Evolutionary conservation across 2,888 invertebrate genomes (phyloP), one percentile per base, ranked within the genome.

Genomic region (Oxyscelio sp.): DNA sequence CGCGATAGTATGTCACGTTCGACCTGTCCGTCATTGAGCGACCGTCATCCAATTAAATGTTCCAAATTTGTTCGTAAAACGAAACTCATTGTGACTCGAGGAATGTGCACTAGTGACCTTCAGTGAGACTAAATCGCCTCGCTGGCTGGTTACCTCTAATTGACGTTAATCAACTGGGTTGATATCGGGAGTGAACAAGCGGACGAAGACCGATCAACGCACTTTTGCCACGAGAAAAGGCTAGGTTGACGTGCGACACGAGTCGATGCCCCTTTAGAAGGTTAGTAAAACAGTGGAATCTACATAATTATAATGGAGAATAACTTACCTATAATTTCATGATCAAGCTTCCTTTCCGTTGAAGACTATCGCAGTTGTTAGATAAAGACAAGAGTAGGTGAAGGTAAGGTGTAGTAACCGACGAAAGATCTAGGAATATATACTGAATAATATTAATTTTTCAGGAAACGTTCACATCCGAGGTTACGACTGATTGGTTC

Each of bases 1-100:
- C 65, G 65, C 75, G 58, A 56, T 78, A 83, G 80, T 83, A 83
- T 77, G 73, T 85, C 83, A 77, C 65, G 38, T 56, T 21, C 40
- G 65, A 85, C 63, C 50, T 50, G 50, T 54, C 71, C 66, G 45
- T 74, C 80, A 65, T 81, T 65, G 59, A 73, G 80, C 73, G 63
- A 48, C 24, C 34, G 65, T 58, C 43, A 52, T 59, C 61, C 63
- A 78, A 70, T 70, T 52, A 48, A 45, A 61, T 68, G 31, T 31
- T 11, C 22, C 56, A 45, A 74, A 63, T 52, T 27, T 31, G 4
- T 40, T 43, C 40, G 63, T 52, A 63, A 63, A 74, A 40, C 38
- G 22, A 17, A 40, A 11, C n/a, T 45, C 13, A 27, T 17, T 4
- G 48, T 56, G 56, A 17, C 11, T 9, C 21, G 48, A 48, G 48